Base-by-base conservation (phyloP, 2,113 vertebrate genomes). In the Tursiops truncatus region DNA sequence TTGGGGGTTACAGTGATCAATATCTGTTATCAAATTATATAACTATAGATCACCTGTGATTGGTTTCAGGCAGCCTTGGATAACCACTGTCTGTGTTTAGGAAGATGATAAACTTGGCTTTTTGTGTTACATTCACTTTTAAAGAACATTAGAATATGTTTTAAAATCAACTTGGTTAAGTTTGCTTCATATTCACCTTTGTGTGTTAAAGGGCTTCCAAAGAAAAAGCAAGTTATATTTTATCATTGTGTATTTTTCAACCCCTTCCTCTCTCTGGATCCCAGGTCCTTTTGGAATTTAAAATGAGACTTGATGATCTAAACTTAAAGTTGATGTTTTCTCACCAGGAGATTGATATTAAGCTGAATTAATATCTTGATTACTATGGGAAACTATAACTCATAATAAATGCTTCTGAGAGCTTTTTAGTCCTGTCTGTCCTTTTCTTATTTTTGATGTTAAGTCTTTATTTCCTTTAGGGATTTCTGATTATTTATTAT, bases 401-500 rank as follows among this genome's bases (percentile, higher is more conserved):
- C 33, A 3, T 26, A 84, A 7, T n/a, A 74, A 84, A 82, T 31
- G 6, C 14, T 38, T n/a, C 36, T 38, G 15, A 26, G 63, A 96
- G 89, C 47, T 83, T n/a, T 79, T 44, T 53, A 36, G 26, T 95
- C 81, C 12, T 92, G 73, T 76, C 12, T 84, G 81, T 96, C 5
- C 33, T 93, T 21, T 86, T 83, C 28, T 95, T 82, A 18, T 87
- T 95, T 77, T 87, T 97, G 71, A 92, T 95, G 7, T 93, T 91
- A 88, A 85, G 73, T 25, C 47, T 63, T 36, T 60, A 13, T 17
- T 77, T 87, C 80, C 73, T 89, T 91, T 21, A 65, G 92, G 89
- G 97, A 82, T 97, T 97, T 80, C 70, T 85, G 1, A n/a, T 96
- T 63, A 92, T 74, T 81, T 91, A 26, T 91, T 87, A 14, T 10